Evolutionary conservation across 2,113 vertebrate genomes (phyloP).

Genomic region (Tauraco erythrolophus): DNA sequence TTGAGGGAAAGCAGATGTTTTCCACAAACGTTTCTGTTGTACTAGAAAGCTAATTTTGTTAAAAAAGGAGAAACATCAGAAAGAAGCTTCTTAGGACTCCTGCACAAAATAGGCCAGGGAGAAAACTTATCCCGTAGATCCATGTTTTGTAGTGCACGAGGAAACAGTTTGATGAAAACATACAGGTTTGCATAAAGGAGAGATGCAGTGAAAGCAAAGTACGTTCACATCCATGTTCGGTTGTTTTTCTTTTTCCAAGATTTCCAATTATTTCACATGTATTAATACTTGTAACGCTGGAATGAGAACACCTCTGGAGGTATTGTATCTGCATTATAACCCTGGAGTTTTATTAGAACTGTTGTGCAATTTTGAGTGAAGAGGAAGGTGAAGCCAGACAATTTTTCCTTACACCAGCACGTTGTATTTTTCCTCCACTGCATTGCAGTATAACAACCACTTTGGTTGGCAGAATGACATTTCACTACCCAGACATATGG

Average conservation of each 20-base stretch:
- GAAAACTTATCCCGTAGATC: background rate
- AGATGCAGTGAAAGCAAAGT: background rate
- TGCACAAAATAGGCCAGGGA: background rate
- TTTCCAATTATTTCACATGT: background rate
- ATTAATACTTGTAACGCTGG: background rate
- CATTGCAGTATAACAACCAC: conserved; percentile 49
- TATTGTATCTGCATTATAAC: background rate
- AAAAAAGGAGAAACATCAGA: background rate
- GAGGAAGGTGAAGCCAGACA: background rate
- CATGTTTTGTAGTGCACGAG: background rate
- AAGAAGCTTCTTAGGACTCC: background rate
- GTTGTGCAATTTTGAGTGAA: background rate
- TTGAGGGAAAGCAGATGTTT: conserved; percentile 46
- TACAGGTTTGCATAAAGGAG: background rate
- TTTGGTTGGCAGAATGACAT: conserved; percentile 50
- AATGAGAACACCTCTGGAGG: background rate
- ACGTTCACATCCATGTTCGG: background rate
- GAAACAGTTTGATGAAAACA: background rate
- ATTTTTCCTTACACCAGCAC: conserved; percentile 37
- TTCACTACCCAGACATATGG: conserved; percentile 33
- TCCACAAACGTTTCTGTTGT: background rate
- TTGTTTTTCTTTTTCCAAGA: background rate
- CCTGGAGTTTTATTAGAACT: background rate
- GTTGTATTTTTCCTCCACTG: conserved; percentile 15
- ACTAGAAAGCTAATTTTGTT: background rate